A percentile compares a stretch with the other conserved stretches of the same genome.
These are phyloP conservation scores for Alaudala cheleensis DNA, from an alignment of 2,113 vertebrate genomes.

Conservation along the genomic window DNA sequence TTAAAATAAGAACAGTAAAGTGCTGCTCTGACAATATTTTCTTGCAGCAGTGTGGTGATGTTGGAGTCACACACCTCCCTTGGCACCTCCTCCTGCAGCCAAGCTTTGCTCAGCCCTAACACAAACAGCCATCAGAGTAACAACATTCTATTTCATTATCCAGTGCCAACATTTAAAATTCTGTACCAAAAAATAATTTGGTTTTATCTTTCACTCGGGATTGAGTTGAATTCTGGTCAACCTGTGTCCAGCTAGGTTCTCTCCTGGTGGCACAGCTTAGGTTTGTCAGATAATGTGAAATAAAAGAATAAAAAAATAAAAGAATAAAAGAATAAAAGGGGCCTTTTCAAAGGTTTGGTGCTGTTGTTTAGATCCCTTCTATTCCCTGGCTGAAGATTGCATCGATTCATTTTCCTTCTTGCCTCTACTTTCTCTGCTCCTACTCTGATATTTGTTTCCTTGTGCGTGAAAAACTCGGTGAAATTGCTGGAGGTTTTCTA, in stretches of 20 bases:
- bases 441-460: background rate
- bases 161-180: background rate
- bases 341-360: background rate
- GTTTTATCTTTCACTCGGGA: background rate
- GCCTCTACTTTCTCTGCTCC: background rate
- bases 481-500: background rate
- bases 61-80: background rate
- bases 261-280: background rate
- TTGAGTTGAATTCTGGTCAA: background rate
- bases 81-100: background rate
- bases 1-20: background rate
- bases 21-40: background rate
- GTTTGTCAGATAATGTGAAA: background rate
- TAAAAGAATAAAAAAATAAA: background rate
- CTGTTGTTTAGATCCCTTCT: background rate
- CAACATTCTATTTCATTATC: background rate
- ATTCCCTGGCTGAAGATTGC: background rate
- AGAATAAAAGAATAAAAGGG: background rate
- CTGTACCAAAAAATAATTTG: background rate
- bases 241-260: background rate
- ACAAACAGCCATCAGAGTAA: background rate
- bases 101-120: background rate
- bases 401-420: background rate
- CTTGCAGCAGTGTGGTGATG: background rate
- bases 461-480: background rate